phyloP scores from a whole-genome alignment of 2,113 vertebrate genomes.

The Zingel zingel region DNA sequence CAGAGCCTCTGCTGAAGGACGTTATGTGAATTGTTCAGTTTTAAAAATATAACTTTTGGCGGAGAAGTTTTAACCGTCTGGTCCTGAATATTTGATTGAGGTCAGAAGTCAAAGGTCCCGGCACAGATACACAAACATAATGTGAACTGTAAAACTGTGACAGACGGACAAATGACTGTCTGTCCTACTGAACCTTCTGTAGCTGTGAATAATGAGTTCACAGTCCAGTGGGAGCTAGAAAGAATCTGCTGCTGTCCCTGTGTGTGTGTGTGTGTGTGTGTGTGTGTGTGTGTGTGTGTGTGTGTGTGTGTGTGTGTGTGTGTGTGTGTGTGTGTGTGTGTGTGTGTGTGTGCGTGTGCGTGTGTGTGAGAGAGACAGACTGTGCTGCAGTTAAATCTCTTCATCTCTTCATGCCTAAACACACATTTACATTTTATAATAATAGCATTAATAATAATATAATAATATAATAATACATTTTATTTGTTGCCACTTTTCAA shows the following conservation, averaged over 20 bases:
- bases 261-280: constrained; percentile 32
- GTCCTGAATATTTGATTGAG: neutral
- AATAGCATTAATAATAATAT: neutral
- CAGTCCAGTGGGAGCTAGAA: constrained; percentile 41
- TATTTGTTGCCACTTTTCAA: too few relatives aligned
- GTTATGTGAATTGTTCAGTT: neutral
- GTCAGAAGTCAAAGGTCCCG: constrained; percentile 31
- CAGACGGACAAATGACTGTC: constrained; percentile 5
- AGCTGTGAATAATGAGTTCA: constrained; percentile 18
- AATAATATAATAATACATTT: neutral
- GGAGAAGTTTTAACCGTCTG: too few relatives aligned
- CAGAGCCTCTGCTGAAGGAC: neutral
- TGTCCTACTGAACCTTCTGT: constrained; percentile 21
- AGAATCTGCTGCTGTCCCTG: neutral
- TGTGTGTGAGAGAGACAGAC: neutral
- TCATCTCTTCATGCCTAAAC: neutral
- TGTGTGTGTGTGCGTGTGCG: neutral
- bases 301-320: constrained; percentile 10
- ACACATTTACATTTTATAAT: neutral
- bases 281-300: constrained; percentile 10
- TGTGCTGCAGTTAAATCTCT: neutral
- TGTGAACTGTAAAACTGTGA: neutral
- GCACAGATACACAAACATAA: neutral
- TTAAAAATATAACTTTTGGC: too few relatives aligned
- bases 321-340: constrained; percentile 16